These are phyloP conservation scores for Melanotaenia parkinsoni DNA, from an alignment of 2,797 vertebrate species.

Conservation along the genomic window DNA sequence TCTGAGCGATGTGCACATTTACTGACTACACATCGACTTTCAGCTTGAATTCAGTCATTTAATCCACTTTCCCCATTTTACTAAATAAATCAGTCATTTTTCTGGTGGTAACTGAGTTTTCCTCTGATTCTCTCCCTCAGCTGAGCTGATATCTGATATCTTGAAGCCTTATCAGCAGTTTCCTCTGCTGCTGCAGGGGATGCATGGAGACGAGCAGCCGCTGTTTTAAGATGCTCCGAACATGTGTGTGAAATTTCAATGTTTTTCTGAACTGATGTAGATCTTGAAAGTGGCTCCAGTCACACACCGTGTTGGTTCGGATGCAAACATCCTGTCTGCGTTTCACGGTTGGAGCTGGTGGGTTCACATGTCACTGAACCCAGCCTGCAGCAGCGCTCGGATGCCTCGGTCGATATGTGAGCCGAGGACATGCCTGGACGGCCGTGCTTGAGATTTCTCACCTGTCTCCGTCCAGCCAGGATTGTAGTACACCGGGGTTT, in stretches of 20 bases:
- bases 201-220: conserved; percentile 17
- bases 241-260: neutral
- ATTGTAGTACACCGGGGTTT: conserved; percentile 10
- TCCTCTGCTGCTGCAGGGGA: conserved; percentile 31
- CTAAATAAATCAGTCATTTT: no score
- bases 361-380: no score
- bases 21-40: no score
- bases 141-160: no score
- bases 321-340: conserved; percentile 22
- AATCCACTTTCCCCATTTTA: no score
- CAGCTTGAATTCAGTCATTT: no score
- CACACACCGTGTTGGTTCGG: neutral
- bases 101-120: no score
- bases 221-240: neutral
- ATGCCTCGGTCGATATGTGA: conserved; percentile 34
- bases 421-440: conserved; percentile 18
- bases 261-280: neutral
- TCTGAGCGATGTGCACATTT: no score
- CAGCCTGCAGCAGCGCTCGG: conserved; percentile 8
- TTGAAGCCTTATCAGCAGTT: neutral
- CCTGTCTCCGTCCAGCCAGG: conserved; percentile 34
- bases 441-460: conserved; percentile 45
- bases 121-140: no score
- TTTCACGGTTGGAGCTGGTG: conserved; percentile 1
- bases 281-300: conserved; percentile 9